These are phyloP conservation scores for Petrolisthes manimaculis DNA, from an alignment of 2,888 invertebrate genomes.

Conservation along the genomic window DNA sequence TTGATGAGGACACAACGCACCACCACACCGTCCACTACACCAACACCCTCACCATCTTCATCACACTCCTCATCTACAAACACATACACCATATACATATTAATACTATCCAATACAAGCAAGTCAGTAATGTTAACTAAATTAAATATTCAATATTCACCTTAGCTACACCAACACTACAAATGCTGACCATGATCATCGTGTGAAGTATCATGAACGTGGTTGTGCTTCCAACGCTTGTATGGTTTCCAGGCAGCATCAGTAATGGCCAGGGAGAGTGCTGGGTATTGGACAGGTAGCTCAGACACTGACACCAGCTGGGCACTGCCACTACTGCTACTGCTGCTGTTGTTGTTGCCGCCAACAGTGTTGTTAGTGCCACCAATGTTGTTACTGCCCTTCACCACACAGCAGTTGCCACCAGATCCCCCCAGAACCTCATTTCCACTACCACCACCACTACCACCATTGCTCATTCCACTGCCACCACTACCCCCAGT, in stretches of 20 bases:
- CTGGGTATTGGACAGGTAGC: conserved; percentile 87
- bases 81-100: background rate
- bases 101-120: background rate
- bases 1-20: conserved; percentile 62
- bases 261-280: conserved; percentile 88
- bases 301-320: conserved; percentile 77
- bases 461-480: conserved; percentile 4
- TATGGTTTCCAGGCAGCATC: conserved; percentile 75
- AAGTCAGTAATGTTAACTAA: background rate
- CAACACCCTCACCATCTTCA: conserved; percentile 36
- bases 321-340: conserved; percentile 34
- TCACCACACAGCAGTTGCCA: conserved; percentile 30
- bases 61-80: conserved; percentile 50
- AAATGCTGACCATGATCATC: conserved; percentile 36
- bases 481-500: conserved; percentile 22
- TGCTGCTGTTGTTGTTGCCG: conserved; percentile 22
- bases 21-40: conserved; percentile 60
- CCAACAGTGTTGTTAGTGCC: conserved; percentile 6
- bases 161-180: background rate
- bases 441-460: conserved; percentile 2
- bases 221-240: conserved; percentile 66
- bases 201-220: conserved; percentile 44
- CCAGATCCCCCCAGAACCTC: conserved; percentile 21
- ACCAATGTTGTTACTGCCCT: conserved; percentile 16
- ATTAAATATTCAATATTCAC: background rate